Evolutionary conservation across 2,797 vertebrate species (phyloP), one percentile per base, ranked within the genome.

Genomic region (Semotilus atromaculatus): DNA sequence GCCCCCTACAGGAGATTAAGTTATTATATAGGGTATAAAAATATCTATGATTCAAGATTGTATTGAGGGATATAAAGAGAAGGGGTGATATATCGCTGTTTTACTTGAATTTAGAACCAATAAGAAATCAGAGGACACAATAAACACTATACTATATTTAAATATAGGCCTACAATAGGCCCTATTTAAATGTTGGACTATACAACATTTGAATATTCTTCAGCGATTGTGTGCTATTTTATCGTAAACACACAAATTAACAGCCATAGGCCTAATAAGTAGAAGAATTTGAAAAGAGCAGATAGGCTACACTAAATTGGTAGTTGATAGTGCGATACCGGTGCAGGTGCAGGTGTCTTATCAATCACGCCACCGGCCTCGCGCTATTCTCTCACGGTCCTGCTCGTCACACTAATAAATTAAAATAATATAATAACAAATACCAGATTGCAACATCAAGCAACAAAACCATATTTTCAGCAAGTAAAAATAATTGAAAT

Each of bases 1-100:
- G 66, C 87, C 87, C 76, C 18, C 87, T 83, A 31, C 81, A 29
- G 87, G 84, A 40, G 13, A 76, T 16, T 7, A 23, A 3, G n/a
- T 48, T 48, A 48, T 60, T 1, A 76, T 58, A 0, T 64, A 64
- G 14, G 60, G 3, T 29, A 18, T 31, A 31, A 0, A 18, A 31
- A 64, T 64, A 29, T 64, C 62, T 8, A 8, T 31, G 60, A 16
- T 64, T 64, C 14, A 64, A 64, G 60, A 18, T 31, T 31, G 14
- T 18, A 16, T 64, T 64, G 6, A 31, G 14, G 58, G 26, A 64
- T 64, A 31, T 64, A 5, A 64, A 62, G 7, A 64, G 60, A 29
- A 14, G 14, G 29, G 31, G 60, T 29, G 26, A 29, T 13, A 62
- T 18, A 18, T 31, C 26, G 0, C 7, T 64, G 6, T 31, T 62